Percentiles rank a stretch among this genome's conserved stretches.
Evolutionary conservation across 2,113 vertebrate genomes (phyloP).

Genomic region (Quiscalus mexicanus): DNA sequence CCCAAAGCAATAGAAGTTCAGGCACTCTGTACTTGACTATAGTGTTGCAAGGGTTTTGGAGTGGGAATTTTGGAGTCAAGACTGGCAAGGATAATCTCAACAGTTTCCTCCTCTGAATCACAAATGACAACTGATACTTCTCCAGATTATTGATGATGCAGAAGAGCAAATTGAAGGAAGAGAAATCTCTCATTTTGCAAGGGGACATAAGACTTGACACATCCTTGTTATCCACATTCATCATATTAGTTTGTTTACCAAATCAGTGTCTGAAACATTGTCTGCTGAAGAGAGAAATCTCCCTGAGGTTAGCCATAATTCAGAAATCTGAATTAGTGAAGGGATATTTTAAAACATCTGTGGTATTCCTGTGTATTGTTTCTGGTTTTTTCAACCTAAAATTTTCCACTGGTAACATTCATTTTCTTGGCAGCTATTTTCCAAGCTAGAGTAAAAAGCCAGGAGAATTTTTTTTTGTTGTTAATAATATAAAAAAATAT

Average conservation of each 20-base stretch:
- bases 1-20: not conserved
- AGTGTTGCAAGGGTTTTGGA: not conserved
- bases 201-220: not conserved
- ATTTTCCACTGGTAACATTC: not conserved
- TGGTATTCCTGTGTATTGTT: not conserved
- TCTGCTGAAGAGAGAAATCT: conserved; percentile 14
- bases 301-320: not conserved
- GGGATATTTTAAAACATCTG: not conserved
- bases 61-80: not conserved
- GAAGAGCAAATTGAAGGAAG: conserved; percentile 14
- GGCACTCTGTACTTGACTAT: not conserved
- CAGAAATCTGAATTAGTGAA: conserved; percentile 9
- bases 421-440: not conserved
- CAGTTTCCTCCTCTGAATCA: not conserved
- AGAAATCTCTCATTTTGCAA: conserved; percentile 37
- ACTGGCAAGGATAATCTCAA: not conserved
- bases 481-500: not conserved
- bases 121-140: not conserved
- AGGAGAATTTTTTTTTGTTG: not conserved
- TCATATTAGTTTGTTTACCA: conserved; percentile 57
- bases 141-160: not conserved
- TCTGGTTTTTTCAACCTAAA: not conserved
- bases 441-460: not conserved
- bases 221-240: conserved; percentile 21
- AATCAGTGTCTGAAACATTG: conserved; percentile 31